Evolutionary conservation across 2,113 vertebrate species (phyloP), one percentile per base, ranked within the genome.

Genomic region (Brachyhypopomus occidentalis): DNA sequence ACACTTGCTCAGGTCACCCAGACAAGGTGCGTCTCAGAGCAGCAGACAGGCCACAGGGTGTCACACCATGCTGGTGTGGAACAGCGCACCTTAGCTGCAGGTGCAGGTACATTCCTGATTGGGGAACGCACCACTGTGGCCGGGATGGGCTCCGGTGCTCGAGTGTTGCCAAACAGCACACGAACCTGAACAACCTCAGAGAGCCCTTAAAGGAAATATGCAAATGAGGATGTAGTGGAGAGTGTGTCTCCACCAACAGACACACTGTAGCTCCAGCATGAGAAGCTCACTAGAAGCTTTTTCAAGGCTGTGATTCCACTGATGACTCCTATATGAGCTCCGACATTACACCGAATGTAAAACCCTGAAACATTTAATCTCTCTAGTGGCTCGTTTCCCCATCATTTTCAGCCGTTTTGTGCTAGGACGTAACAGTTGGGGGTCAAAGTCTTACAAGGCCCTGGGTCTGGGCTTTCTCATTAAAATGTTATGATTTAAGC

Each of bases 181-280:
- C 41, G 1, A 48, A 9, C 45, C 45, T 52, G 45, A 14, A 52
- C 45, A 52, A 14, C 45, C 45, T 52, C 45, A 52, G 45, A 63
- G 5, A 63, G 74, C 22, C 59, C 73, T 75, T 74, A 60, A 75
- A 45, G n/a, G 30, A 62, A 75, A 75, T 45, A 48, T 76, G 20
- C 41, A 76, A 45, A 63, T 76, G 23, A 63, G 22, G 16, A 20
- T 63, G 63, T 19, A 45, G 23, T 27, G 14, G 45, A 52, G 22
- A 59, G 23, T 45, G 17, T 8, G 17, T 8, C 3, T 64, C 8
- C 20, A 48, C 27, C 63, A 5, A 76, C 16, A 0, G 0, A 20
- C 27, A 12, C 27, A 12, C 7, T 25, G 2, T 2, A 41, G n/a
- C 60, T 62, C 22, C 23, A 62, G 60, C 8, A 17, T 4, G 20